These are phyloP conservation scores for Liparis tanakae DNA, from an alignment of 2,797 vertebrate genomes.

Conservation along the genomic window DNA sequence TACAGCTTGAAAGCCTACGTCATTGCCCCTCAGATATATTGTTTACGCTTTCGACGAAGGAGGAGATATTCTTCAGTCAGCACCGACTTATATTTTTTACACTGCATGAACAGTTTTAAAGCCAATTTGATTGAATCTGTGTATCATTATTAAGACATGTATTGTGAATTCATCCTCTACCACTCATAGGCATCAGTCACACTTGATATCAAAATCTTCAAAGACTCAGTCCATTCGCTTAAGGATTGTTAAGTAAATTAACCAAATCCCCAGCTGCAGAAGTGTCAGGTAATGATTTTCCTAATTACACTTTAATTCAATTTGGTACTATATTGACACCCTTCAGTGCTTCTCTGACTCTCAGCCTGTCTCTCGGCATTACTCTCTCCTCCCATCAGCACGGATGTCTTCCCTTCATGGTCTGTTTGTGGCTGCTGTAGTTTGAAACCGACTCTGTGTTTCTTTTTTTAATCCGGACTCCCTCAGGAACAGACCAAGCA, in stretches of 20 bases:
- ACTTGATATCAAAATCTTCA: constrained; percentile 74
- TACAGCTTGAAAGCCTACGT: neutral
- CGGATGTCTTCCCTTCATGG: constrained; percentile 70
- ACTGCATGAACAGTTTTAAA: constrained; percentile 58
- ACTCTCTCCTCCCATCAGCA: constrained; percentile 58
- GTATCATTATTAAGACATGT: constrained; percentile 59
- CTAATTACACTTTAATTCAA: constrained; percentile 87
- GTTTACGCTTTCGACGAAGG: constrained; percentile 10
- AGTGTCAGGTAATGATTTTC: constrained; percentile 86
- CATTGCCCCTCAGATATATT: constrained; percentile 18
- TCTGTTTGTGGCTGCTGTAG: constrained; percentile 60
- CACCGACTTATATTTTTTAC: constrained; percentile 37
- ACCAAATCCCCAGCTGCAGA: constrained; percentile 78
- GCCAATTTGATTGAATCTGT: constrained; percentile 58
- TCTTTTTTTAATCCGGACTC: constrained; percentile 53
- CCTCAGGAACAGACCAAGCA: constrained; percentile 20
- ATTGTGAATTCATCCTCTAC: constrained; percentile 71
- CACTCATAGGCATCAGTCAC: constrained; percentile 71
- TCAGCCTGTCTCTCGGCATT: constrained; percentile 65
- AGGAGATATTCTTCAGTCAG: constrained; percentile 38
- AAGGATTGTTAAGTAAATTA: constrained; percentile 83
- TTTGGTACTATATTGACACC: constrained; percentile 83
- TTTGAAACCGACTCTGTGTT: constrained; percentile 34
- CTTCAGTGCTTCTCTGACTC: constrained; percentile 79
- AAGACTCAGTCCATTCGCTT: constrained; percentile 73